A percentile compares a stretch with the other conserved stretches of the same genome.
Conservation (phyloP, 2,113 vertebrate species). For the Brachypteracias leptosomus region DNA sequence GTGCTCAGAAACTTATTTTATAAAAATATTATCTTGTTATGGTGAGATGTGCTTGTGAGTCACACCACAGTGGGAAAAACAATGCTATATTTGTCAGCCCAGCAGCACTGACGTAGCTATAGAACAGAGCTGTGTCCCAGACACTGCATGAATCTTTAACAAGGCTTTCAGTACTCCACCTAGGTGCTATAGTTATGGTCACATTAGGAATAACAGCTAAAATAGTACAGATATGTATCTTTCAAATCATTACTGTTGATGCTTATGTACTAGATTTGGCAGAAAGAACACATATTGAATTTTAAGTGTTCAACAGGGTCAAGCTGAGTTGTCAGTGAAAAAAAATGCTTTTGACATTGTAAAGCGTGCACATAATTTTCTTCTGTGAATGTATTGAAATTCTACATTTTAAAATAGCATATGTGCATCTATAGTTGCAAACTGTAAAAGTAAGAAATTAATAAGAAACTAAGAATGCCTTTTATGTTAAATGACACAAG, state of each 20-base stretch:
- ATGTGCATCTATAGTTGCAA: background rate
- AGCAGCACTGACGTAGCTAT: background rate
- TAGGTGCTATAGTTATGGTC: background rate
- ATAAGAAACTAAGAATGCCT: background rate
- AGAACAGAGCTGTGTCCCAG: background rate
- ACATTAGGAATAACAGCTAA: slow-evolving; percentile 13
- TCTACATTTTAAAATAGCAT: slow-evolving; percentile 43
- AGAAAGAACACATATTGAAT: slow-evolving; percentile 46
- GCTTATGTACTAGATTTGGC: slow-evolving; percentile 10
- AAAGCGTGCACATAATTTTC: slow-evolving; percentile 29
- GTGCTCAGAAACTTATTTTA: background rate
- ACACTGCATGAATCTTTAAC: slow-evolving; percentile 59
- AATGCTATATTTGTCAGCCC: background rate
- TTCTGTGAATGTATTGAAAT: slow-evolving; percentile 50
- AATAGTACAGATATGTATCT: background rate
- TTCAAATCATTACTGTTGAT: slow-evolving; percentile 47
- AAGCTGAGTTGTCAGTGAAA: slow-evolving; percentile 16
- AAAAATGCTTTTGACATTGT: slow-evolving; percentile 34
- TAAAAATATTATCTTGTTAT: background rate
- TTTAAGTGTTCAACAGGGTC: background rate
- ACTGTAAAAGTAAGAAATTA: background rate
- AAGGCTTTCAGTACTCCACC: slow-evolving; percentile 11
- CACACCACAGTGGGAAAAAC: background rate
- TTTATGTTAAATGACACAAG: background rate
- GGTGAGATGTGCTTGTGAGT: background rate